Base-by-base conservation (phyloP, 2,797 vertebrate genomes). In the Catostomus latipinnis region DNA sequence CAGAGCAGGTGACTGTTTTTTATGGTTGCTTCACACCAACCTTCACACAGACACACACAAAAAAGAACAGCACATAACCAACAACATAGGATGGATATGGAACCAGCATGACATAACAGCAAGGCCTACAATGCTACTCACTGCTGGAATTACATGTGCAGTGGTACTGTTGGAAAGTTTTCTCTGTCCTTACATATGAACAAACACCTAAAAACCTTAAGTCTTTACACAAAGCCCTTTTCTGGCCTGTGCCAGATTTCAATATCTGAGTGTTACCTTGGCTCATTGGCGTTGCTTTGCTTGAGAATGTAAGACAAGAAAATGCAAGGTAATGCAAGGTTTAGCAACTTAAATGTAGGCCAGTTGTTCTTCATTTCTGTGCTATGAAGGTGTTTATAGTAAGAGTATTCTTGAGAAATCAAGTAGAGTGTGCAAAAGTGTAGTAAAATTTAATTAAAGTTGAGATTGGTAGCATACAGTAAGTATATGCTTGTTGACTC, bases 381-480 rank as follows among this genome's bases (percentile, higher is more conserved):
- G 14, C 34, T 12, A 4, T 50, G 34, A 34, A 34, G 34, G 34
- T 48, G 18, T 52, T 8, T 69, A 46, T 54, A 60, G 18, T 52
- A 2, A 56, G 58, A 43, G 56, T 77, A 69, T 60, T 69, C 18
- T 60, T 10, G 5, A 8, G 0, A 69, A 52, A 68, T 76, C 65
- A 52, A 49, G 63, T 22, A 77, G 54, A 69, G 46, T 60, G 45
- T 43, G 8, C 16, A 22, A 14, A 67, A 58, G 54, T 76, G 53
- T 49, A 53, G 65, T 49, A 11, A 69, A 77, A 77, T 77, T 60
- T 34, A 58, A 76, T 76, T 60, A 69, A 69, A 77, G 54, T 69
- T 22, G 54, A 68, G 65, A 76, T 49, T 69, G 54, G 65, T 43
- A 6, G 46, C 18, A 60, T 43, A 60, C 18, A 60, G 22, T 60